Base-by-base conservation (phyloP, 2,113 vertebrate genomes). In the Gadus chalcogrammus region DNA sequence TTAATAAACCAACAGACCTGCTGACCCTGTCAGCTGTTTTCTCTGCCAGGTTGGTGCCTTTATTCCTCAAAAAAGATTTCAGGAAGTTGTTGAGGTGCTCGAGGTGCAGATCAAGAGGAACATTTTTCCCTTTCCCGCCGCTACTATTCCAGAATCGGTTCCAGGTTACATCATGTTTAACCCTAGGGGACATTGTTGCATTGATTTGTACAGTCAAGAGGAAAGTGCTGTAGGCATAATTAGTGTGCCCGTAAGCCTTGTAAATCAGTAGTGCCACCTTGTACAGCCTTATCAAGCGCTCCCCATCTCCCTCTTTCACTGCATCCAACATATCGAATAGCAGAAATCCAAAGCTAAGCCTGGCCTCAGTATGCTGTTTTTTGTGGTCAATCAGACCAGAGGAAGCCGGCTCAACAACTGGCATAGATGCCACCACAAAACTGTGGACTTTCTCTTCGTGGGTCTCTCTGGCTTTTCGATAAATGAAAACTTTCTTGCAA, bases 91-190 rank as follows among this genome's bases (percentile, higher is more conserved):
- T 65, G 64, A 65, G 64, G 64, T 65, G 64, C 18, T 65, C 27
- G 27, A 65, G 15, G 18, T 65, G 64, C 17, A 65, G n/a, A 24
- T 65, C 64, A 7, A 67, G 65, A 18, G n/a, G 38, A 17, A 53
- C 22, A 24, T 67, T 67, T 18, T 20, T 67, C 24, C 48, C 65
- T 42, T 22, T 53, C 18, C 65, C 17, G 12, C 65, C 65, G 18
- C n/a, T 67, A 11, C 65, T 55, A 22, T 53, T 67, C 48, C 65
- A 67, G 22, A 67, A 67, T 5, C 65, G 18, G 65, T 67, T 67
- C 65, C 64, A 65, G 8, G n/a, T 65, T 5, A 65, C 11, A 20
- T 18, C 22, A 12, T 61, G 60, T 4, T 31, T 42, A 15, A 67
- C 13, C 16, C 42, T 8, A 22, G 65, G 42, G 11, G 38, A 53